Percentiles rank a stretch among this genome's conserved stretches.
Conservation (phyloP, 2,888 invertebrate species). For the Archips xylosteana region DNA sequence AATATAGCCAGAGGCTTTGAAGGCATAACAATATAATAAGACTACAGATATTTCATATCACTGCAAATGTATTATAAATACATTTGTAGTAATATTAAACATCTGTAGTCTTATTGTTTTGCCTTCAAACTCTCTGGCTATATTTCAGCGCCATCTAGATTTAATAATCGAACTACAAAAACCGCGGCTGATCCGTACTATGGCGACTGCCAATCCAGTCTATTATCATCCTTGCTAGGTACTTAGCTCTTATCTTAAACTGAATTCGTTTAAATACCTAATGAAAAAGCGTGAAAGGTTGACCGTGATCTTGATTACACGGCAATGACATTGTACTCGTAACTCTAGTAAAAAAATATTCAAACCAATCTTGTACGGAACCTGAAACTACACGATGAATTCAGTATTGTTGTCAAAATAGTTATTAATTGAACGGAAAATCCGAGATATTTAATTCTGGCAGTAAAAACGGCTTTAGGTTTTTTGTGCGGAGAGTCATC, state of each 20-base stretch:
- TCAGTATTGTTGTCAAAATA: constrained; percentile 1
- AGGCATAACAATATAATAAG: no score
- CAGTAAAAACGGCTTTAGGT: neutral
- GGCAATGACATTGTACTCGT: neutral
- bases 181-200: no score
- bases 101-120: no score
- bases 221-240: no score
- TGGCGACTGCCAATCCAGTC: no score
- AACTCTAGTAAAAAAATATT: neutral
- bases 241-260: neutral
- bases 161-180: no score
- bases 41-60: no score
- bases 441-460: neutral
- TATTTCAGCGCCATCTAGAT: no score
- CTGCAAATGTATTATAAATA: no score
- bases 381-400: neutral
- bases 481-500: neutral
- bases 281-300: constrained; percentile 2
- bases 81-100: no score
- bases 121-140: no score
- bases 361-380: neutral
- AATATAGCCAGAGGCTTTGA: no score
- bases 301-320: constrained; percentile 3
- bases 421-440: constrained; percentile 16
- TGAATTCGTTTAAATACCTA: neutral